Base-by-base conservation (phyloP, 2,113 vertebrate species). In the Oenanthe melanoleuca region DNA sequence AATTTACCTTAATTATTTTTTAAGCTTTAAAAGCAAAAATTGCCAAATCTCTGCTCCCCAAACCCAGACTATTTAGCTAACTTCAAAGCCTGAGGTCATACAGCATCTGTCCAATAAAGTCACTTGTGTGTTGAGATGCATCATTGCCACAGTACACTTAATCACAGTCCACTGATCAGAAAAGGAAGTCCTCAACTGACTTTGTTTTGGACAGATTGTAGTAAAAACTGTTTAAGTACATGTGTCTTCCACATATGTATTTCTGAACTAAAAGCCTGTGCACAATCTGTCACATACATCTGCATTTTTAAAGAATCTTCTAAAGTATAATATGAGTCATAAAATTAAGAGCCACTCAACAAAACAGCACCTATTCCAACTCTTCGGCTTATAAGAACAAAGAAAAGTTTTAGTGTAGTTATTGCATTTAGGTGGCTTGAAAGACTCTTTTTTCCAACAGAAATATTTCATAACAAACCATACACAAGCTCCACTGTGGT, bases 171-270 rank as follows among this genome's bases (percentile, higher is more conserved):
- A 89, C 83, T 93, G 77, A 67, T 53, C 86, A 97, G 94, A 96
- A 89, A 89, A 92, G 73, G 77, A 95, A 95, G 94, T 93, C 92
- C 91, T 94, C 91, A 95, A 79, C 44, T 88, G 95, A 97, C 91
- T 96, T 80, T 93, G 63, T 10, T 92, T 95, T 71, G 12, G 49
- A 95, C 95, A 96, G 96, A 95, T 86, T 94, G 89, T 42, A 86
- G 86, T 56, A 91, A 94, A 94, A 95, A 84, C 28, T 94, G 60
- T 78, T 63, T 63, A 89, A 92, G 91, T 89, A 74, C 44, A 81
- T 49, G 81, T 5, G 1, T 91, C 88, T 93, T 93, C 73, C 49
- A 56, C 75, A 84, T 86, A 95, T 0, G 34, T 83, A 84, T 86
- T 88, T 84, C 73, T 84, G 89, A 77, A 67, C 61, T 8, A 3